A percentile compares a stretch with the other conserved stretches of the same genome.
Conservation (phyloP, 2,797 vertebrate genomes). For the Lycodopsis pacificus region DNA sequence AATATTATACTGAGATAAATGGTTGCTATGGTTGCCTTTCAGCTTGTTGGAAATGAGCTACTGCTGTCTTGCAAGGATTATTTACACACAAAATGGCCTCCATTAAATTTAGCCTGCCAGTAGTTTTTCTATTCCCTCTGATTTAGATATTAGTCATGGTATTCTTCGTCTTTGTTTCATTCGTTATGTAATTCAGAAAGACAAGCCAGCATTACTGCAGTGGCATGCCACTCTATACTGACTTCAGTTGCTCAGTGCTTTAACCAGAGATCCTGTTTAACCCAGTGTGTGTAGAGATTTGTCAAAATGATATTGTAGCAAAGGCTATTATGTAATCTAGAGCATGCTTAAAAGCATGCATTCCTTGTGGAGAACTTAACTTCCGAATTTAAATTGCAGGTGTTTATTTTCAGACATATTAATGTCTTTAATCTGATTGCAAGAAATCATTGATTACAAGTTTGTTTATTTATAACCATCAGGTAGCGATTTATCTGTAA, state of each 20-base stretch:
- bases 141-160: slow-evolving; percentile 27
- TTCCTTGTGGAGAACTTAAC: too few species aligned
- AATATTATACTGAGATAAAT: slow-evolving; percentile 61
- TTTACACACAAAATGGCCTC: slow-evolving; percentile 40
- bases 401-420: background rate
- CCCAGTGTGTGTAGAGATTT: background rate
- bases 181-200: background rate
- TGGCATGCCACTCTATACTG: background rate
- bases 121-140: slow-evolving; percentile 27
- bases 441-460: slow-evolving; percentile 18
- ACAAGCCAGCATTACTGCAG: background rate
- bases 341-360: too few species aligned
- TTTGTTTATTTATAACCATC: background rate
- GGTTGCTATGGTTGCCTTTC: slow-evolving; percentile 63
- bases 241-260: background rate
- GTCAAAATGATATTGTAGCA: background rate
- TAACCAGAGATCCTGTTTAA: background rate
- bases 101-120: slow-evolving; percentile 37
- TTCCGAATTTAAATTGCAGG: background rate
- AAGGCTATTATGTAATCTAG: accelerated
- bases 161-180: background rate
- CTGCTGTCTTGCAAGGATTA: slow-evolving; percentile 42
- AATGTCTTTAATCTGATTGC: slow-evolving; percentile 15
- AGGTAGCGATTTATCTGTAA: background rate
- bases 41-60: slow-evolving; percentile 47